These are phyloP conservation scores for Thunnus albacares DNA, from an alignment of 2,797 vertebrate genomes.

Conservation along the genomic window DNA sequence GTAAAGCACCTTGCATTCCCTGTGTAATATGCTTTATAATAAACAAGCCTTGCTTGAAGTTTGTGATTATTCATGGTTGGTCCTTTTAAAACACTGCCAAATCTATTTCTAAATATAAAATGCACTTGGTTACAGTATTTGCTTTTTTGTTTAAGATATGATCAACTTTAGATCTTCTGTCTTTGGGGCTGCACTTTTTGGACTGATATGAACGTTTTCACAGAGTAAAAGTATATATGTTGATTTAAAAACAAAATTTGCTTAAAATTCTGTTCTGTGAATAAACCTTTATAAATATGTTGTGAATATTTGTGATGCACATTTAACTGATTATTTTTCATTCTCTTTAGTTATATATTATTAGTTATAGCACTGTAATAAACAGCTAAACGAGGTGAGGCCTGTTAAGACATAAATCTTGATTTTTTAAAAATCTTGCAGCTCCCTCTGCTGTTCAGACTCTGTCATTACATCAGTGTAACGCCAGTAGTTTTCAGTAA, in stretches of 20 bases:
- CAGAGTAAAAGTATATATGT: too few relatives aligned
- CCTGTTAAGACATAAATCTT: too few relatives aligned
- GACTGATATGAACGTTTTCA: too few relatives aligned
- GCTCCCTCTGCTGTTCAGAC: slow-evolving; percentile 40
- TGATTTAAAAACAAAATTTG: not conserved
- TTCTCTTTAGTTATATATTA: not conserved
- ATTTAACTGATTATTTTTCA: not conserved
- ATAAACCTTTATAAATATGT: too few relatives aligned
- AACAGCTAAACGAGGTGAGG: not conserved
- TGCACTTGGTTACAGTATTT: too few relatives aligned
- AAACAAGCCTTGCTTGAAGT: not conserved
- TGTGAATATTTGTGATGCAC: too few relatives aligned
- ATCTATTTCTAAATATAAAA: too few relatives aligned
- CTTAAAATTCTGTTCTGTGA: not conserved
- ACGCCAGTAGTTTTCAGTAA: fast-evolving
- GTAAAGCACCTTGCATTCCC: not conserved
- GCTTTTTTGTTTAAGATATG: too few relatives aligned
- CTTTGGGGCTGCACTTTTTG: too few relatives aligned
- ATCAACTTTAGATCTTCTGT: too few relatives aligned
- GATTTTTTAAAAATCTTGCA: not conserved
- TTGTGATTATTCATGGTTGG: not conserved
- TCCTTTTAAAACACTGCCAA: too few relatives aligned
- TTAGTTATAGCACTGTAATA: not conserved
- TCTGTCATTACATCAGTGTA: not conserved
- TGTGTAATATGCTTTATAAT: not conserved